Percentiles rank a stretch among this genome's conserved stretches.
Conservation (phyloP, 2,888 invertebrate genomes). For the Rotaria macrura region DNA sequence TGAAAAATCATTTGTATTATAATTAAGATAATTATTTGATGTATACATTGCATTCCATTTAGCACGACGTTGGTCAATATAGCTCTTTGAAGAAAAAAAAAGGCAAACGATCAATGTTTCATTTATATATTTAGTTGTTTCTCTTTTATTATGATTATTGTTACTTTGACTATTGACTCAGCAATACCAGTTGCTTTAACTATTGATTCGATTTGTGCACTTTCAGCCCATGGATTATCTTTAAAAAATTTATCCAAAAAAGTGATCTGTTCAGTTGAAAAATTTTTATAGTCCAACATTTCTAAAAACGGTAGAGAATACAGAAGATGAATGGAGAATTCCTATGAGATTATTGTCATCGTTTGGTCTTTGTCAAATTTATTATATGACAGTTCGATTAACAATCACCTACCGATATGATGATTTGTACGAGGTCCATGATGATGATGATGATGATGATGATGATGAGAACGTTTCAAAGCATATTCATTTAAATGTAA, state of each 20-base stretch:
- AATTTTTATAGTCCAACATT: not conserved
- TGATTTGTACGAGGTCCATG: not conserved
- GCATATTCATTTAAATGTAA: not conserved
- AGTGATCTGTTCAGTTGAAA: constrained; percentile 24
- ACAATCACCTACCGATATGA: not conserved
- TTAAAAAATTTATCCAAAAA: constrained; percentile 30
- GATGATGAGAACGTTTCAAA: not conserved
- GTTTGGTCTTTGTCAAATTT: not conserved
- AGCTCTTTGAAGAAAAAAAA: not conserved
- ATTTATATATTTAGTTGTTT: too few species aligned
- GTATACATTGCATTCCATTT: constrained; percentile 7
- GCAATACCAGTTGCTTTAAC: constrained; percentile 30
- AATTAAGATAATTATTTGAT: not conserved
- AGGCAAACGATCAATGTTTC: too few species aligned
- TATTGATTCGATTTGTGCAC: constrained; percentile 26
- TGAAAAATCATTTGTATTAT: constrained; percentile 2
- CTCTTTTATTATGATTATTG: not conserved
- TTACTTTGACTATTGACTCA: constrained; percentile 32
- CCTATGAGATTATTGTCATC: not conserved
- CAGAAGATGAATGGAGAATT: too few species aligned
- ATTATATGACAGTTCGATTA: not conserved
- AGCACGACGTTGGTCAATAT: constrained; percentile 16
- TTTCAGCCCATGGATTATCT: constrained; percentile 33
- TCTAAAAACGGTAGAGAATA: too few species aligned
- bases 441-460: not conserved